These are phyloP conservation scores for Trichomalopsis sarcophagae DNA, from an alignment of 1,140 invertebrate species.

Conservation along the genomic window DNA sequence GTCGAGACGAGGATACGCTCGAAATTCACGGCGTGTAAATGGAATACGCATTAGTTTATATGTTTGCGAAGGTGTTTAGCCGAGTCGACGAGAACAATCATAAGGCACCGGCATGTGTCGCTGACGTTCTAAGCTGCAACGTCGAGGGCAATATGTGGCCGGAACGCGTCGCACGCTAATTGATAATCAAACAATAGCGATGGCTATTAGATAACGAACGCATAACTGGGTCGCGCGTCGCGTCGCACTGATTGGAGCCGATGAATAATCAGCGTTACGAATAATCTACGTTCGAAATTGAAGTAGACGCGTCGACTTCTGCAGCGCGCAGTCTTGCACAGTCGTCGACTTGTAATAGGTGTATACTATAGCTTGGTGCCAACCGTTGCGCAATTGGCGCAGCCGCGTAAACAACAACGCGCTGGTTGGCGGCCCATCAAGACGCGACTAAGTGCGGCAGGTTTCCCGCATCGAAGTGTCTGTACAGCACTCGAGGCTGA, in stretches of 20 bases:
- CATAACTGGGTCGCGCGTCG: not conserved
- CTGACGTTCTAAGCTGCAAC: not conserved
- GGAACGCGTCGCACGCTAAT: not conserved
- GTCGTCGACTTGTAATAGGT: too few species aligned
- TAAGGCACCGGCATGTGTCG: not conserved
- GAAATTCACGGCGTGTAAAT: not conserved
- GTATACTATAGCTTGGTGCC: not conserved
- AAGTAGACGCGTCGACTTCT: not conserved
- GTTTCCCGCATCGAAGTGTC: too few species aligned
- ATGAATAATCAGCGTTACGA: not conserved
- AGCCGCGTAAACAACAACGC: not conserved
- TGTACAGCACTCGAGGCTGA: too few species aligned
- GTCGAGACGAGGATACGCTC: too few species aligned
- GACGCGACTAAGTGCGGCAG: not conserved
- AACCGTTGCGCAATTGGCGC: slow-evolving; percentile 12
- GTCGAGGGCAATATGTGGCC: not conserved
- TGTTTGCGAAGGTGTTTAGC: too few species aligned
- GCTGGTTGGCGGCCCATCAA: not conserved
- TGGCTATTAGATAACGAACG: not conserved
- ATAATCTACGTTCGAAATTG: too few species aligned
- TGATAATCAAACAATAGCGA: slow-evolving; percentile 3
- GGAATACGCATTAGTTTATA: too few species aligned
- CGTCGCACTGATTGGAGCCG: not conserved
- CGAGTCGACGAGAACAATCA: not conserved
- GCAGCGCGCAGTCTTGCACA: too few species aligned